These are phyloP conservation scores for Perdita meconis DNA, from an alignment of 2,888 invertebrate species.

Conservation along the genomic window DNA sequence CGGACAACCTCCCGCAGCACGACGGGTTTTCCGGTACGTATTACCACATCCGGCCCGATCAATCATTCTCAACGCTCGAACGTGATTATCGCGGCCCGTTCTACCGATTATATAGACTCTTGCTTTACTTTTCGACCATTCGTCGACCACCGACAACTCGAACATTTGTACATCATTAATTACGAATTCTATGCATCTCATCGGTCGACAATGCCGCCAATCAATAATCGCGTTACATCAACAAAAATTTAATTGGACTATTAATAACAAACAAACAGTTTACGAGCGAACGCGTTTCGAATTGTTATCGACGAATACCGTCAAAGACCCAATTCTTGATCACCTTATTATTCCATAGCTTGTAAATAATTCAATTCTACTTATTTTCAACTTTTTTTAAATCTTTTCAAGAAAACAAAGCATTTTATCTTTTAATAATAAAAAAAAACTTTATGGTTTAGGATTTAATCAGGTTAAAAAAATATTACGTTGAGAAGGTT, in stretches of 20 bases:
- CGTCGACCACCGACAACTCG: background rate
- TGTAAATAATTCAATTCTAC: no score
- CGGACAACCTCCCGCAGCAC: slow-evolving; percentile 93
- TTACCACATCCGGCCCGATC: background rate
- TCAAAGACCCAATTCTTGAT: no score
- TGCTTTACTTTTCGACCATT: background rate
- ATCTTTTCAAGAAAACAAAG: no score
- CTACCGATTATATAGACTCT: background rate
- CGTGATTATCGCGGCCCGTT: background rate
- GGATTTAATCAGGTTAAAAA: no score
- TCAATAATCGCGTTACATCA: background rate
- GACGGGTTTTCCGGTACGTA: slow-evolving; percentile 87
- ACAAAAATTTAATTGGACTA: slow-evolving; percentile 30
- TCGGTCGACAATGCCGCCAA: background rate
- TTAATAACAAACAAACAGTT: slow-evolving; percentile 23
- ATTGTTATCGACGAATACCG: no score
- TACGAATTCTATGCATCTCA: background rate
- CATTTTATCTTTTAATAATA: no score
- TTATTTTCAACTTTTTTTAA: no score
- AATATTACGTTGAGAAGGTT: no score
- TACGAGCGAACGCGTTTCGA: background rate
- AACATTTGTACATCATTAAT: slow-evolving; percentile 1
- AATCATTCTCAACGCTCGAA: background rate
- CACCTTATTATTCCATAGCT: no score
- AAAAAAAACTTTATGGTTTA: no score